Percentiles rank a stretch among this genome's conserved stretches.
These are phyloP conservation scores for Volucella bombylans DNA, from an alignment of 2,888 invertebrate genomes.

Conservation along the genomic window DNA sequence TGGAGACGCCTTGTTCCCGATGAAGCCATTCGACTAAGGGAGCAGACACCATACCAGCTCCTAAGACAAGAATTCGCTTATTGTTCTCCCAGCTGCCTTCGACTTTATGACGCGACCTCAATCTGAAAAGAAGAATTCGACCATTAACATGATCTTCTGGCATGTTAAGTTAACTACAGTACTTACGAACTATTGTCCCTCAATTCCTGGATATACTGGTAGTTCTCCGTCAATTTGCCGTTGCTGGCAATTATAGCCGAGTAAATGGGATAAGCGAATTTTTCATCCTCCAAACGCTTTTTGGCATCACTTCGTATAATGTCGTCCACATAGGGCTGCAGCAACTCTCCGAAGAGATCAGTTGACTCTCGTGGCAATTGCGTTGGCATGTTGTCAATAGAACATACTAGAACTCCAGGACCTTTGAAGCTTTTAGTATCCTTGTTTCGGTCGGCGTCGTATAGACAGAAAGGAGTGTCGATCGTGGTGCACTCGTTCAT, in stretches of 20 bases:
- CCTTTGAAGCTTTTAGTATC: constrained; percentile 98
- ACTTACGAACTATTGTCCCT: constrained; percentile 86
- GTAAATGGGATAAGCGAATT: constrained; percentile 84
- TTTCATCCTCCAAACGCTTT: constrained; percentile 89
- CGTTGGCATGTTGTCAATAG: constrained; percentile 99
- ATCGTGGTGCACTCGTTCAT: constrained; percentile 99
- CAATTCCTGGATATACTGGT: constrained; percentile 96
- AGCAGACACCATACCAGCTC: constrained; percentile 96
- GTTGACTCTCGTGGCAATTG: constrained; percentile 98
- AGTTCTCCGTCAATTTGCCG: constrained; percentile 94
- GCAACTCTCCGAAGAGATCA: constrained; percentile 97
- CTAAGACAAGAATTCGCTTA: constrained; percentile 93
- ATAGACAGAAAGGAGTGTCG: constrained; percentile 99
- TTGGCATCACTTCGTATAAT: constrained; percentile 93
- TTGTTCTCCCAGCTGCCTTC: constrained; percentile 85
- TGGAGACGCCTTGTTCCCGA: constrained; percentile 90
- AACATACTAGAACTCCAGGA: constrained; percentile 98
- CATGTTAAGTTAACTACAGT: not conserved
- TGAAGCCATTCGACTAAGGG: constrained; percentile 97
- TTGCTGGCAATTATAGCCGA: constrained; percentile 97
- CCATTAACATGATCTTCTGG: not conserved
- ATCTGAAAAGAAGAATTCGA: constrained; percentile 81
- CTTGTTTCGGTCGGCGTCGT: constrained; percentile 98
- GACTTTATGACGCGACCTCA: constrained; percentile 88
- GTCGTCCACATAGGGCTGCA: constrained; percentile 94